Evolutionary conservation across 2,888 invertebrate species (phyloP), one percentile per base, ranked within the genome.

Genomic region (Thysanoteuthis rhombus): DNA sequence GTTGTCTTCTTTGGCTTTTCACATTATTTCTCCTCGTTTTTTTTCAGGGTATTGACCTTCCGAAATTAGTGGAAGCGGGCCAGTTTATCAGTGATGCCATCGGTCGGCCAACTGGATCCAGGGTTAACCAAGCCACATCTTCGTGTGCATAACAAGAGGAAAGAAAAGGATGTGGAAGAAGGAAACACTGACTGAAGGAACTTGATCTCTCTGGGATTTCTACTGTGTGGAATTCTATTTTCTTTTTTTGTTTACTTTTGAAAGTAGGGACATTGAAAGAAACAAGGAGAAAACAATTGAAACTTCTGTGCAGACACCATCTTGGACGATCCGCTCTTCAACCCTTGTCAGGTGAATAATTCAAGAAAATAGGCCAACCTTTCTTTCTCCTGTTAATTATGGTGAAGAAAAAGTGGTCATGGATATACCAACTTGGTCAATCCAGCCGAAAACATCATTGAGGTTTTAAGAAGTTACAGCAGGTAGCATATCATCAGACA

Each of bases 1-100:
- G n/a, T n/a, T n/a, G n/a, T n/a, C n/a, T n/a, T n/a, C n/a, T n/a
- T 75, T 36, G 32, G 28, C 3, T 8, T 1, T 45, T 16, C 19
- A 19, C 12, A 45, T 8, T 8, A 52, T 5, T 75, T 4, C 32
- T 93, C 90, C 38, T 93, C 28, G 94, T 93, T 94, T 93, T 58
- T 40, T 95, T 95, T 52, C 96, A 97, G 97, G 97, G 98, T 92
- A 97, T 99, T 36, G 98, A 99, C 97, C 97, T 99, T 94, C 97
- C 98, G 38, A 98, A 98, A 96, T 97, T 99, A 4, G 97, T 99
- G n/a, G 97, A 98, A 95, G 98, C 98, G 22, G 99, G 99, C 42
- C 95, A 98, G 94, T 99, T 98, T 96, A 99, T 99, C 95, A 98
- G 98, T 94, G 97, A 98, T 94, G 98, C 98, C 95, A 97, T 99